A percentile compares a stretch with the other conserved stretches of the same genome.
These are phyloP conservation scores for Leiothrix lutea DNA, from an alignment of 2,113 vertebrate species.

Conservation along the genomic window DNA sequence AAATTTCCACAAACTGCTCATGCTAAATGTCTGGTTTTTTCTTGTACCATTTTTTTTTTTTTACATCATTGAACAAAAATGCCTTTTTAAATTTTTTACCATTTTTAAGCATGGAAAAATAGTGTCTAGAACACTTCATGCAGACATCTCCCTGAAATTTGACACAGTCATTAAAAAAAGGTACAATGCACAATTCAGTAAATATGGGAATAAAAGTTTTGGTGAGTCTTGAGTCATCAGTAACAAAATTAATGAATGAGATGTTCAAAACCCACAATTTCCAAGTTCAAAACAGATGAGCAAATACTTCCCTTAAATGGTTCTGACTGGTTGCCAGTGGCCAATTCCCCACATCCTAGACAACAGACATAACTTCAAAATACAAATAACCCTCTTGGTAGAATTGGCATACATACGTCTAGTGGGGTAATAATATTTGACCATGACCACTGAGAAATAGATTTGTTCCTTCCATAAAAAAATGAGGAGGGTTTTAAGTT, in stretches of 20 bases:
- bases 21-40: background rate
- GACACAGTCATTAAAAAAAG: constrained; percentile 3
- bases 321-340: constrained; percentile 20
- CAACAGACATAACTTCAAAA: constrained; percentile 35
- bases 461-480: background rate
- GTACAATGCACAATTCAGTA: constrained; percentile 10
- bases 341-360: constrained; percentile 5
- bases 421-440: background rate
- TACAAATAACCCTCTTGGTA: background rate
- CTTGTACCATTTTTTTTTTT: background rate
- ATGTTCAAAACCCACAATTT: constrained; percentile 18
- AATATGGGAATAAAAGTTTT: constrained; percentile 30
- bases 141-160: constrained; percentile 58
- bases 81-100: background rate
- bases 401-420: background rate
- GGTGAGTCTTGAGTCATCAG: constrained; percentile 57
- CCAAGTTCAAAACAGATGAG: constrained; percentile 6
- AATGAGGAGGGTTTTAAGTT: background rate
- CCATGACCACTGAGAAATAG: background rate
- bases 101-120: constrained; percentile 53
- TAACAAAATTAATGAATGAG: constrained; percentile 21
- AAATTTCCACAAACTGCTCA: constrained; percentile 32
- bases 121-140: constrained; percentile 36
- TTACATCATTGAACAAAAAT: constrained; percentile 24
- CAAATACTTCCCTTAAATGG: constrained; percentile 22